Evolutionary conservation across 2,113 vertebrate species (phyloP).

Genomic region (Toxotes chatareus): DNA sequence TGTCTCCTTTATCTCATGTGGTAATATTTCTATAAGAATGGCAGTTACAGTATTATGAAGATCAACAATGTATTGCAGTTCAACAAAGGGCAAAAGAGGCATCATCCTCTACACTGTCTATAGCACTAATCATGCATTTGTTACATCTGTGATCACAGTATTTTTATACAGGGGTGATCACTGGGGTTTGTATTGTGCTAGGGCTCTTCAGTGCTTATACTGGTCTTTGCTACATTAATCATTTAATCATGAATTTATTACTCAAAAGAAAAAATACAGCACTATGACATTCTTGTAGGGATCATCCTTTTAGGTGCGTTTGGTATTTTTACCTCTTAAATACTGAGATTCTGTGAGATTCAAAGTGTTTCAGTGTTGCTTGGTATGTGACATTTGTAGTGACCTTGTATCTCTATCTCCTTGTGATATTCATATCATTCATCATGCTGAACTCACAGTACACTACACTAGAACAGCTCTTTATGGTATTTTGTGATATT

Average conservation of each 20-base stretch:
- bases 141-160: not conserved
- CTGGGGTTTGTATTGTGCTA: not conserved
- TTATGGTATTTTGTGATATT: not conserved
- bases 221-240: not conserved
- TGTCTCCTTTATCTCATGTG: not conserved
- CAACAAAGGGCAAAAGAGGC: too few relatives aligned
- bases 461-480: not conserved
- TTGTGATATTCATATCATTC: conserved; percentile 3
- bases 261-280: not conserved
- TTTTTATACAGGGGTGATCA: not conserved
- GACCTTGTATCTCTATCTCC: not conserved
- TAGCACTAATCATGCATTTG: not conserved
- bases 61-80: too few relatives aligned
- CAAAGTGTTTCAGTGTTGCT: not conserved
- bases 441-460: not conserved
- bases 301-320: not conserved
- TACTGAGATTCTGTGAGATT: not conserved
- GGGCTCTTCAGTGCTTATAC: not conserved
- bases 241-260: not conserved
- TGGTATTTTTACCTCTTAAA: not conserved
- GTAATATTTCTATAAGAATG: not conserved
- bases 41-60: too few relatives aligned
- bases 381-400: not conserved
- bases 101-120: not conserved
- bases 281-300: not conserved